Evolutionary conservation across 2,797 vertebrate genomes (phyloP), one percentile per base, ranked within the genome.

Genomic region (Bucorvus abyssinicus): DNA sequence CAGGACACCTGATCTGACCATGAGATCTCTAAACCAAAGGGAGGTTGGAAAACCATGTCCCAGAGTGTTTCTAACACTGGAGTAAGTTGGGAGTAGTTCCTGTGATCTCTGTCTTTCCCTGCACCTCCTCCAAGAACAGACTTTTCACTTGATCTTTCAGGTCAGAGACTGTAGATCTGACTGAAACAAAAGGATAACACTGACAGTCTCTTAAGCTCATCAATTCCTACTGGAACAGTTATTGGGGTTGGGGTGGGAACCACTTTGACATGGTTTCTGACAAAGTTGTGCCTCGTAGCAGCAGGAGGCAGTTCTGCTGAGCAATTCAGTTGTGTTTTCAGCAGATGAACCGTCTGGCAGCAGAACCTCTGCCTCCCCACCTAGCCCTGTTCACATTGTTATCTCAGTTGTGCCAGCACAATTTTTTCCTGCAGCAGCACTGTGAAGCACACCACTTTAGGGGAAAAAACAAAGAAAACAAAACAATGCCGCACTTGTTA

Each of bases 111-210:
- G 44, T 80, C 57, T 50, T 94, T 47, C 78, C n/a, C 71, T 61
- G 59, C 26, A 59, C 29, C 52, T 97, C 89, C 65, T 97, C 80
- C 44, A 70, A 50, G 56, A 84, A 84, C 56, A 98, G 95, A 93
- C 76, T 96, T 96, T 95, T 97, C 94, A 98, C 92, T 73, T 98
- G 96, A 36, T 98, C 97, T 91, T 98, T 98, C 93, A 99, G 95
- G 77, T 98, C 98, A 59, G 97, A 97, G 65, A 98, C 94, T 7
- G 91, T 69, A 38, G 95, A 94, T 95, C 98, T 98, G 94, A 42
- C 21, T 64, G 73, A 94, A 93, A 65, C 49, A 61, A 68, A 90
- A 82, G 22, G 75, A 24, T n/a, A 73, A 52, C 68, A 57, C 24
- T 65, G 59, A 36, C 57, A 71, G 60, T 42, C 32, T 34, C 49